These are phyloP conservation scores for Macrotis lagotis DNA, from an alignment of 2,113 vertebrate species.

Conservation along the genomic window DNA sequence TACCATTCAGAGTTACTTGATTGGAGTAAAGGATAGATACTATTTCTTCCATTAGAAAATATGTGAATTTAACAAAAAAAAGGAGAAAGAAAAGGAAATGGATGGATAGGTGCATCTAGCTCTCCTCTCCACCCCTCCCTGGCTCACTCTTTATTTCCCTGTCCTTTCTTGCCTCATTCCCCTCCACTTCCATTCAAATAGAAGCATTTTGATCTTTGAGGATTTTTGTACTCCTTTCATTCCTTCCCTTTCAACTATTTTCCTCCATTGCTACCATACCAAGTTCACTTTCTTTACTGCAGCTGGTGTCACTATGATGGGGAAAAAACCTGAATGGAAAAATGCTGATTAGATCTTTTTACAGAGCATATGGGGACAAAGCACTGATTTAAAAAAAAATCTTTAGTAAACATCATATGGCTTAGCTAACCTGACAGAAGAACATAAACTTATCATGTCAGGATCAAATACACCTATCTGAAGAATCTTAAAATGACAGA, in stretches of 20 bases:
- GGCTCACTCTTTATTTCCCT: conserved; percentile 18
- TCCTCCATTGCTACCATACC: conserved; percentile 60
- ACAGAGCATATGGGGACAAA: background rate
- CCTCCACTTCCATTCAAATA: conserved; percentile 55
- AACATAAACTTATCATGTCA: background rate
- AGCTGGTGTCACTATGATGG: conserved; percentile 65
- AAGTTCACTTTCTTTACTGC: conserved; percentile 52
- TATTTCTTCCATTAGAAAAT: conserved; percentile 8
- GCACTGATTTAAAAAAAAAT: conserved; percentile 22
- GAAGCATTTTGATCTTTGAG: conserved; percentile 57
- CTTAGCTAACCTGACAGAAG: background rate
- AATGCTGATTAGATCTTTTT: conserved; percentile 73
- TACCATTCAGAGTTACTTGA: background rate
- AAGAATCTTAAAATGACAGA: background rate
- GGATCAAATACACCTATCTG: background rate
- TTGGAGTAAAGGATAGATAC: background rate
- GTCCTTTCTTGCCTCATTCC: conserved; percentile 11
- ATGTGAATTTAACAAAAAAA: background rate
- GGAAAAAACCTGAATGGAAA: conserved; percentile 56
- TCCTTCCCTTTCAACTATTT: conserved; percentile 71
- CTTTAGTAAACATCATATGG: conserved; percentile 9
- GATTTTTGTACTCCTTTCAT: conserved; percentile 31
- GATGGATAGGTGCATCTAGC: background rate
- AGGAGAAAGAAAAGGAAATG: too few relatives aligned
- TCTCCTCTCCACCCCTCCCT: background rate